Conservation (phyloP, 2,113 vertebrate species). For the Edolisoma coerulescens region DNA sequence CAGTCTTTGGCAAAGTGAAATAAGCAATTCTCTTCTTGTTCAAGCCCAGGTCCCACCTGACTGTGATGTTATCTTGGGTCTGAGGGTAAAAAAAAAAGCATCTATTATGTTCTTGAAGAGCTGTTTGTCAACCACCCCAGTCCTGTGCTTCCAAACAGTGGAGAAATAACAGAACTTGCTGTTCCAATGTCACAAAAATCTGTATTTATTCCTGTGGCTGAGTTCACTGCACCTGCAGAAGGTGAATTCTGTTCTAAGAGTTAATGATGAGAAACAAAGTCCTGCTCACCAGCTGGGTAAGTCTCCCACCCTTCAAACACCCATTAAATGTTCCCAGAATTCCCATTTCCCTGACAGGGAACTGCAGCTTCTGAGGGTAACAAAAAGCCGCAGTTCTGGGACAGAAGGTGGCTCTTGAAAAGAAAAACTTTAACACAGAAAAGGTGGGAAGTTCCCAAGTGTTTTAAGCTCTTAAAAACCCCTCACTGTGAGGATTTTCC, state of each 20-base stretch:
- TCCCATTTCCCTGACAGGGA: background rate
- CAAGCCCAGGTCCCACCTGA: constrained; percentile 98
- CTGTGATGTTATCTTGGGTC: constrained; percentile 99
- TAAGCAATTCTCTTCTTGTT: constrained; percentile 99
- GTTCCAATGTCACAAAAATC: background rate
- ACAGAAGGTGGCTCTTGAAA: background rate
- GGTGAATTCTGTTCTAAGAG: background rate
- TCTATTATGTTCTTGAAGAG: background rate
- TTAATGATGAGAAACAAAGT: background rate
- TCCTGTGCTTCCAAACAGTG: background rate
- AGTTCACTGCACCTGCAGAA: background rate
- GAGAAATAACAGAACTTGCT: background rate
- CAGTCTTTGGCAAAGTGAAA: constrained; percentile 98
- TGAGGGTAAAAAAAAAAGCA: constrained; percentile 48
- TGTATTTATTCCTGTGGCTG: background rate
- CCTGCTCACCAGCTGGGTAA: background rate
- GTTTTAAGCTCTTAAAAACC: background rate
- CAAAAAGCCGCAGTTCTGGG: background rate
- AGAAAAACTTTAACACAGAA: background rate
- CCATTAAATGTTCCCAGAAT: background rate
- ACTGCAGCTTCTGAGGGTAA: background rate
- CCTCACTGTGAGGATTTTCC: background rate
- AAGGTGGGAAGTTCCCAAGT: background rate
- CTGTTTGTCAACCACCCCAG: background rate
- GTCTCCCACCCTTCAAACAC: background rate